A percentile compares a stretch with the other conserved stretches of the same genome.
These are phyloP conservation scores for Elmis aenea DNA, from an alignment of 2,888 invertebrate species.

Conservation along the genomic window DNA sequence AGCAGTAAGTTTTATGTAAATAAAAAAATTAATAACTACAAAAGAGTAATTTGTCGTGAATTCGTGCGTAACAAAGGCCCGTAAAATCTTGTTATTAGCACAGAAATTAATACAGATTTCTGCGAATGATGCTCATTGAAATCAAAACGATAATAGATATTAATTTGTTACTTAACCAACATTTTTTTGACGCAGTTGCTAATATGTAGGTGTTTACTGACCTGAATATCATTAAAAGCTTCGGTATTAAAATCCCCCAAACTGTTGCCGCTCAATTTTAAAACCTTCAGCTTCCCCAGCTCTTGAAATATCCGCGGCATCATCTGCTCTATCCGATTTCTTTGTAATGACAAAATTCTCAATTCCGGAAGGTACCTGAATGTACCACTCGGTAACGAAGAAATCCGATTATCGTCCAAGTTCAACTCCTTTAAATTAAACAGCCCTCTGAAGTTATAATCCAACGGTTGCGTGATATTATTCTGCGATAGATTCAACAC, in stretches of 20 bases:
- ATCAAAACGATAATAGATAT: too few species aligned
- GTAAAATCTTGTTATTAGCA: too few species aligned
- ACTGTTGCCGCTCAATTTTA: conserved; percentile 70
- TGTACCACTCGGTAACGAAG: conserved; percentile 71
- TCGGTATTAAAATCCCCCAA: conserved; percentile 66
- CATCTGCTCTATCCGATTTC: conserved; percentile 64
- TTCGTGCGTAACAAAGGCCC: too few species aligned
- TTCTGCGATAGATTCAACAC: conserved; percentile 68
- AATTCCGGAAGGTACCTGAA: conserved; percentile 67
- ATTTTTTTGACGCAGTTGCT: too few species aligned
- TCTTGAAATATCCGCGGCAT: conserved; percentile 66
- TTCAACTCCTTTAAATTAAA: conserved; percentile 64
- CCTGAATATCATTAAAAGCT: conserved; percentile 67
- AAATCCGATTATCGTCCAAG: conserved; percentile 72
- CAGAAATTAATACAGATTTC: too few species aligned
- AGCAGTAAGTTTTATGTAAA: too few species aligned
- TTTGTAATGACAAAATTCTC: conserved; percentile 59
- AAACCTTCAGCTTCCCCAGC: conserved; percentile 59
- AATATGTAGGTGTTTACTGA: too few species aligned
- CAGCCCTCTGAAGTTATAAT: conserved; percentile 71
- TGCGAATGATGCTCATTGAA: too few species aligned
- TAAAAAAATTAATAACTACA: too few species aligned
- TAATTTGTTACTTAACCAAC: too few species aligned
- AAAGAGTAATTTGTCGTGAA: too few species aligned
- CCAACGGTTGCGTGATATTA: conserved; percentile 67